Evolutionary conservation across 2,797 vertebrate species (phyloP).

Genomic region (Graptemys geographica): DNA sequence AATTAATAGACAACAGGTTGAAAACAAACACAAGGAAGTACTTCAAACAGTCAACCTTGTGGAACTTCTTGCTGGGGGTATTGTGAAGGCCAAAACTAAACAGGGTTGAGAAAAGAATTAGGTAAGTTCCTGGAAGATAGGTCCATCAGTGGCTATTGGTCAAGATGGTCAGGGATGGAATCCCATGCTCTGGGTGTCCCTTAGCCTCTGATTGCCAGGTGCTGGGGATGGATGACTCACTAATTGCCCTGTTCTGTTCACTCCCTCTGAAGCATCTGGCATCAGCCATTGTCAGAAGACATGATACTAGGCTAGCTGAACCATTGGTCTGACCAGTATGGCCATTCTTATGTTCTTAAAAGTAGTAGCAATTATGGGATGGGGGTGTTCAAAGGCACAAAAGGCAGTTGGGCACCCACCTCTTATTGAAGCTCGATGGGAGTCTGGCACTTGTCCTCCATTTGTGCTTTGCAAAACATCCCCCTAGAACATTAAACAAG

Average conservation of each 20-base stretch:
- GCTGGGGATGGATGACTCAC: neutral
- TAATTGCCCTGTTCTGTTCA: neutral
- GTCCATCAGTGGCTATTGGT: neutral
- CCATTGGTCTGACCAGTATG: neutral
- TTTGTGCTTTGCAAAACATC: neutral
- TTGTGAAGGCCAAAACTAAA: neutral
- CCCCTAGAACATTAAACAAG: neutral
- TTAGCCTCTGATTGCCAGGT: neutral
- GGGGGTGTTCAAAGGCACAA: no score
- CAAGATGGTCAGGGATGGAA: neutral
- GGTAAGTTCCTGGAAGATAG: neutral
- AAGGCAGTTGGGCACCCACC: no score
- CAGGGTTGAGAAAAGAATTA: neutral
- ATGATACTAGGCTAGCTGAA: neutral
- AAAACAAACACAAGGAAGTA: neutral
- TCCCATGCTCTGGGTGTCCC: neutral
- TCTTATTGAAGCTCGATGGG: neutral
- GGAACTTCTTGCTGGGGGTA: fast-evolving
- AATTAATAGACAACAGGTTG: neutral
- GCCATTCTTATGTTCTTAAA: no score
- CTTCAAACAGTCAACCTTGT: neutral
- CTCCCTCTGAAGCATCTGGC: neutral
- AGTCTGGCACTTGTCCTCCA: neutral
- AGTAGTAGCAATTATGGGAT: neutral
- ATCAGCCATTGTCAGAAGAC: neutral